A percentile compares a stretch with the other conserved stretches of the same genome.
Evolutionary conservation across 1,140 invertebrate species (phyloP).

Genomic region (Pteromalus puparum): DNA sequence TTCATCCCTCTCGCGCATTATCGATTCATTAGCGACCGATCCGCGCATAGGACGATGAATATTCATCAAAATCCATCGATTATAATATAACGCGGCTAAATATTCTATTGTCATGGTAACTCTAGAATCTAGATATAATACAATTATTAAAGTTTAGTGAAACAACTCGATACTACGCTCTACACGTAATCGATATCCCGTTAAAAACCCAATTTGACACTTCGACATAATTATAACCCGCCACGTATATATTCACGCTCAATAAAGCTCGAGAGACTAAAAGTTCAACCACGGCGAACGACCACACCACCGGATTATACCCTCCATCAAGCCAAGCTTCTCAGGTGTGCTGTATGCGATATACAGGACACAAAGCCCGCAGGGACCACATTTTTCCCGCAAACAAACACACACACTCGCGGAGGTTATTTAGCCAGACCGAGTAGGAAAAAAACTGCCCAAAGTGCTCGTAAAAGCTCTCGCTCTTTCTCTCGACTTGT

Average conservation of each 20-base stretch:
- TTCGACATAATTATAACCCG: too few relatives aligned
- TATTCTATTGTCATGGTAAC: conserved; percentile 32
- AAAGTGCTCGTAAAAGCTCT: neutral
- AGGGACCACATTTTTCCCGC: neutral
- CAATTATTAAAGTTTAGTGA: neutral
- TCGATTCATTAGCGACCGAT: conserved; percentile 5
- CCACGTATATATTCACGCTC: too few relatives aligned
- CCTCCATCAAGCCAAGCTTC: too few relatives aligned
- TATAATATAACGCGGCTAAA: conserved; percentile 15
- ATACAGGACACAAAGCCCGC: too few relatives aligned
- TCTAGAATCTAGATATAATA: neutral
- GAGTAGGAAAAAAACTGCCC: neutral
- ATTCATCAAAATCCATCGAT: conserved; percentile 4
- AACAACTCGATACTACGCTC: too few relatives aligned
- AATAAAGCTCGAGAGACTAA: too few relatives aligned
- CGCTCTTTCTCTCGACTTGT: neutral
- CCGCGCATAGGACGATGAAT: conserved; percentile 24
- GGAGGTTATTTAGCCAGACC: neutral
- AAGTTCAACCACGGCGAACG: too few relatives aligned
- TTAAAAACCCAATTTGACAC: too few relatives aligned
- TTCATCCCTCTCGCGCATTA: conserved; percentile 21
- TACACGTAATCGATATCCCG: too few relatives aligned
- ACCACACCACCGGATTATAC: too few relatives aligned
- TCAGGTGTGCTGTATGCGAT: neutral
- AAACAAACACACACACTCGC: neutral